A percentile compares a stretch with the other conserved stretches of the same genome.
Evolutionary conservation across 2,113 vertebrate species (phyloP).

Genomic region (Coracopsis vasa): DNA sequence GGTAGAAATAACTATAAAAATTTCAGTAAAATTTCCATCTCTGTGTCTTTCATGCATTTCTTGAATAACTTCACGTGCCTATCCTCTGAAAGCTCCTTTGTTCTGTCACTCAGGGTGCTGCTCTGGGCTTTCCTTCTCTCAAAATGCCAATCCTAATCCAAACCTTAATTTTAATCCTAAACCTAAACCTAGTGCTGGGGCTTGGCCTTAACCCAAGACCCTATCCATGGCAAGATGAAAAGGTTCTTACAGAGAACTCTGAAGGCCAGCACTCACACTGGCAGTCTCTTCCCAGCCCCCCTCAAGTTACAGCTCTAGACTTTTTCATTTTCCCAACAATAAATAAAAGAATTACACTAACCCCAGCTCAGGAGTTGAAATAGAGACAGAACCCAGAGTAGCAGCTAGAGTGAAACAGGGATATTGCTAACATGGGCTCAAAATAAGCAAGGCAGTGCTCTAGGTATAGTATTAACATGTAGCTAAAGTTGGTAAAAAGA

Average conservation of each 20-base stretch:
- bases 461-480: background rate
- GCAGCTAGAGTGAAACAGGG: background rate
- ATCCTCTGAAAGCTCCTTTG: background rate
- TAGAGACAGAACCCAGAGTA: background rate
- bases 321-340: background rate
- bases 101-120: background rate
- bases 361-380: background rate
- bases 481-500: background rate
- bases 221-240: background rate
- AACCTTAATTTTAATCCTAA: background rate
- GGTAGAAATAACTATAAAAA: background rate
- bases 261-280: background rate
- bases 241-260: background rate
- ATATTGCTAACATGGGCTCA: background rate
- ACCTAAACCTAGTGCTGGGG: background rate
- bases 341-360: background rate
- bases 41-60: background rate
- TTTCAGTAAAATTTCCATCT: background rate
- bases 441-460: background rate
- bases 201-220: background rate
- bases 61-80: background rate
- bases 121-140: background rate
- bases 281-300: background rate
- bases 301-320: background rate
- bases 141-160: background rate